Evolutionary conservation across 1,140 invertebrate species (phyloP).

Genomic region (Caligus rogercresseyi): DNA sequence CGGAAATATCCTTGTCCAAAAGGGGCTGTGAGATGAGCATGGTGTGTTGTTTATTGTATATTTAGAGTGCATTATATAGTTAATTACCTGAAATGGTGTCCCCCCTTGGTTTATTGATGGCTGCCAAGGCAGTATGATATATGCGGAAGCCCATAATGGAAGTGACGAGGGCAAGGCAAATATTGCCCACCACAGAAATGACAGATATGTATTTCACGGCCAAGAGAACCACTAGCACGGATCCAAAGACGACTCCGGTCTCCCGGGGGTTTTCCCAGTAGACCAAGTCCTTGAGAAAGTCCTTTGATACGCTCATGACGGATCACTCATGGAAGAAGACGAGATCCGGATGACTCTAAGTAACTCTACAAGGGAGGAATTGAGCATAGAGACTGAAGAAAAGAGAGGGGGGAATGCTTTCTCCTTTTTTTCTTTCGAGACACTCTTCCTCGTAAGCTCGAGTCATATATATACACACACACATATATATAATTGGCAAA

Average conservation of each 20-base stretch:
- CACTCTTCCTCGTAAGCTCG: background rate
- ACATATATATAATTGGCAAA: background rate
- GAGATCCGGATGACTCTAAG: background rate
- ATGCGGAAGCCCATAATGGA: constrained; percentile 18
- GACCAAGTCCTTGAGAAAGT: background rate
- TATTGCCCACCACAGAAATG: constrained; percentile 11
- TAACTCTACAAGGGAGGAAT: background rate
- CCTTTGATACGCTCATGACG: background rate
- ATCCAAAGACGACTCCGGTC: constrained; percentile 14
- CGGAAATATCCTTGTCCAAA: constrained; percentile 9
- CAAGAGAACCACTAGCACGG: constrained; percentile 9
- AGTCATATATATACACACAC: background rate
- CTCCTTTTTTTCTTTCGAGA: background rate
- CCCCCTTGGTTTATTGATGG: constrained; percentile 17
- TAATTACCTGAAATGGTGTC: constrained; percentile 19
- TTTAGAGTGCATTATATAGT: too few species aligned
- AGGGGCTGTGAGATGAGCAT: background rate
- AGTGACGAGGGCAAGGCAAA: constrained; percentile 11
- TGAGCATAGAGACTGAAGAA: background rate
- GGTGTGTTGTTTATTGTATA: too few species aligned
- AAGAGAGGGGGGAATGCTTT: background rate
- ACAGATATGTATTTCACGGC: constrained; percentile 15
- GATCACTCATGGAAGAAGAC: background rate
- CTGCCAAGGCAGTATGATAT: constrained; percentile 9
- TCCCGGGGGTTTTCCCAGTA: constrained; percentile 19